Evolutionary conservation across 2,888 invertebrate genomes (phyloP), one percentile per base, ranked within the genome.

Genomic region (Himalopsyche japonica): DNA sequence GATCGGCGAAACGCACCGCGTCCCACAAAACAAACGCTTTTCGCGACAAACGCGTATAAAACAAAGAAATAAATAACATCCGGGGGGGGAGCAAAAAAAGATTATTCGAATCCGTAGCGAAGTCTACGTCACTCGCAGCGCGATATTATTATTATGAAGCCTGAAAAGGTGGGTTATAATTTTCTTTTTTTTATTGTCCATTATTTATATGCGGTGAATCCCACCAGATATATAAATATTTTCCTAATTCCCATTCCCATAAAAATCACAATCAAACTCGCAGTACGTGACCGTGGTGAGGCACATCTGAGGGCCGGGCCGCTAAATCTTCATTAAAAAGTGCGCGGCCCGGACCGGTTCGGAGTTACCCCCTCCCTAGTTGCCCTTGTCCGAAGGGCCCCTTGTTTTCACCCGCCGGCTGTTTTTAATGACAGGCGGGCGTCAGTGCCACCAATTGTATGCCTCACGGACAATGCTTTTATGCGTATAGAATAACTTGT

Each of bases 321-420:
- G 82, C 82, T 87, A 86, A 86, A 87, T 87, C 87, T 87, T 87
- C 87, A 87, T 87, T 87, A 87, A 86, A 86, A 87, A 87, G 84
- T 86, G 77, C 84, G 86, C 79, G 76, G 83, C 48, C 48, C 70
- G 48, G 49, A 34, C 81, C 81, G 78, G 77, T 34, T 34, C 43
- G 78, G 37, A 37, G 57, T 57, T 57, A 20, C 57, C 57, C 57
- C 6, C 57, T 57, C 24, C 30, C 34, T 76, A 76, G 34, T 76
- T 30, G 34, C 76, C 30, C 30, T 34, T 30, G 76, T 32, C 32
- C 77, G 48, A 70, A 81, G 77, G 80, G 32, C 64, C 81, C 43
- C 82, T 43, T 30, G 32, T 34, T 24, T 49, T 30, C 49, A 47
- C 49, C 27, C 49, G 27, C 48, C 49, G 64, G 70, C 48, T 47